Percentiles rank a stretch among this genome's conserved stretches.
Conservation (phyloP, 2,888 invertebrate genomes). For the Elgonia sp. region DNA sequence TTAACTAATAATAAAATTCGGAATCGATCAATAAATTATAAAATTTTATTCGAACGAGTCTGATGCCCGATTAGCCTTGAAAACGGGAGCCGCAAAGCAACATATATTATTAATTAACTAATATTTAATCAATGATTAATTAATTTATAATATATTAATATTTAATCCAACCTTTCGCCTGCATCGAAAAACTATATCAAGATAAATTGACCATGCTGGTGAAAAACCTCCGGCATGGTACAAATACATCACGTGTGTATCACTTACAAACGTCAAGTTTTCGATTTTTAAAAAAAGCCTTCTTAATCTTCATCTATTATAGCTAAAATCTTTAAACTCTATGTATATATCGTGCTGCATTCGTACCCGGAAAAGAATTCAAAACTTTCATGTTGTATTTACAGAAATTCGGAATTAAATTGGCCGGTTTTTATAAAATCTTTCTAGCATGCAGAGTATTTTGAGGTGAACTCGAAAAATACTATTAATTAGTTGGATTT, state of each 20-base stretch:
- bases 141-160: too few species aligned
- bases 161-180: too few species aligned
- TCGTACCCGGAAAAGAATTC: slow-evolving; percentile 54
- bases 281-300: slow-evolving; percentile 55
- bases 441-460: background rate
- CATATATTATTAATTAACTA: slow-evolving; percentile 5
- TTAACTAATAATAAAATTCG: slow-evolving; percentile 54
- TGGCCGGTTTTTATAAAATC: background rate
- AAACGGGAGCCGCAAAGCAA: slow-evolving; percentile 24
- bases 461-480: background rate
- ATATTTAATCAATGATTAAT: background rate
- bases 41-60: slow-evolving; percentile 21
- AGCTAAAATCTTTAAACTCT: slow-evolving; percentile 59
- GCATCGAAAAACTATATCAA: slow-evolving; percentile 4
- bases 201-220: background rate
- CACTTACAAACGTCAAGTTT: slow-evolving; percentile 47
- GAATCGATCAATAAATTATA: slow-evolving; percentile 47
- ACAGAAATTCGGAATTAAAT: slow-evolving; percentile 1
- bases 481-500: background rate
- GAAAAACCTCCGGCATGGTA: slow-evolving; percentile 18
- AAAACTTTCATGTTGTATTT: slow-evolving; percentile 18
- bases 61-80: slow-evolving; percentile 13
- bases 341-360: slow-evolving; percentile 41
- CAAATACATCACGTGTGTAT: slow-evolving; percentile 47
- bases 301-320: slow-evolving; percentile 43